Conservation (phyloP, 1,140 invertebrate genomes). For the Orchestia grillus region DNA sequence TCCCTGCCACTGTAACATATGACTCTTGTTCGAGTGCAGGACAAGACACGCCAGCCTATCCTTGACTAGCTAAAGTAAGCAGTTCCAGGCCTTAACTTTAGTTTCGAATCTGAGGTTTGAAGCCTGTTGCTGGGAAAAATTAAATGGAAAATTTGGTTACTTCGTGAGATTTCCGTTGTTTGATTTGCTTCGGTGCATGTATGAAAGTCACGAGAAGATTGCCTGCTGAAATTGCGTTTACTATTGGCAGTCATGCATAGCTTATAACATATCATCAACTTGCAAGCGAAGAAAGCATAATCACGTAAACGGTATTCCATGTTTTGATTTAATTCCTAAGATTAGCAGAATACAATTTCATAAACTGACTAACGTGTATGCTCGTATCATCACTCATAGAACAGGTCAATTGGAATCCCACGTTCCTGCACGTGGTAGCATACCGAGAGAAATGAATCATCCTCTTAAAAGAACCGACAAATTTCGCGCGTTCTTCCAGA, state of each 20-base stretch:
- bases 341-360: background rate
- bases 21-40: slow-evolving; percentile 40
- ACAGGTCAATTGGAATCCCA: background rate
- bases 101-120: background rate
- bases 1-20: slow-evolving; percentile 49
- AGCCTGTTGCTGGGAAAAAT: background rate
- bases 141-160: background rate
- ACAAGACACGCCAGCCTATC: slow-evolving; percentile 22
- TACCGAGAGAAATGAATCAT: slow-evolving; percentile 4
- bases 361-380: background rate
- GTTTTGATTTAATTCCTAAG: background rate
- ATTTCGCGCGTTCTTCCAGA: slow-evolving; percentile 39
- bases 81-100: background rate
- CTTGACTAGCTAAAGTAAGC: slow-evolving; percentile 40
- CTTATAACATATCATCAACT: no score
- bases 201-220: background rate
- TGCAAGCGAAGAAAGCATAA: no score
- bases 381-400: background rate
- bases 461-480: background rate
- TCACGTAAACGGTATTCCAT: no score
- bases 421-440: background rate
- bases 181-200: background rate
- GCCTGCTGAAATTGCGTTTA: no score
- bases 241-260: no score
- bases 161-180: background rate